These are phyloP conservation scores for Oxycera nigricornis DNA, from an alignment of 2,888 invertebrate genomes.

Conservation along the genomic window DNA sequence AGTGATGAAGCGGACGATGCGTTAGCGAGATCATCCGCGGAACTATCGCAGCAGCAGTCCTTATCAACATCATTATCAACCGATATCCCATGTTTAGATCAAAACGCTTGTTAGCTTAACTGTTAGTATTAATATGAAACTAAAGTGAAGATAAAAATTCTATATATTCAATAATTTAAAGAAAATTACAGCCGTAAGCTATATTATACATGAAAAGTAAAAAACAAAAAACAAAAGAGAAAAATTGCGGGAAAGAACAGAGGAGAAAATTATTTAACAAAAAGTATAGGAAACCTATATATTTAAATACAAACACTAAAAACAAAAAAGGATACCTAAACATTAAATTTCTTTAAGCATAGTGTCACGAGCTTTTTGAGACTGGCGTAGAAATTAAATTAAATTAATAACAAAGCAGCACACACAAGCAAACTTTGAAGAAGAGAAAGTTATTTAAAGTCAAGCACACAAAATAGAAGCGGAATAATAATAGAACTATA, in stretches of 20 bases:
- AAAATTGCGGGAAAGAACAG: slow-evolving; percentile 47
- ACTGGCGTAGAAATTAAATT: slow-evolving; percentile 62
- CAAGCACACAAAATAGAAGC: slow-evolving; percentile 4
- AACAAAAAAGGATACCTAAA: slow-evolving; percentile 46
- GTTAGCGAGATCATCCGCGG: background rate
- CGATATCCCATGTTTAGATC: slow-evolving; percentile 49
- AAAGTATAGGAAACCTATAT: slow-evolving; percentile 45
- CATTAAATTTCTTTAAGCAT: slow-evolving; percentile 48
- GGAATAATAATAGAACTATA: background rate
- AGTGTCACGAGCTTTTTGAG: slow-evolving; percentile 63
- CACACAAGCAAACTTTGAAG: background rate
- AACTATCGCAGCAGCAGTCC: slow-evolving; percentile 48
- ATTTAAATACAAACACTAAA: slow-evolving; percentile 46
- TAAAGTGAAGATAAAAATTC: slow-evolving; percentile 38
- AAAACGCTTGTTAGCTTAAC: slow-evolving; percentile 51
- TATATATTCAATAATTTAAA: slow-evolving; percentile 37
- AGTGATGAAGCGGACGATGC: slow-evolving; percentile 20
- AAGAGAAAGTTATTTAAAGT: slow-evolving; percentile 9
- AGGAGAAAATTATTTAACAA: slow-evolving; percentile 49
- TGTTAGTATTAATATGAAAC: slow-evolving; percentile 46
- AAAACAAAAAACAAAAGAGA: background rate
- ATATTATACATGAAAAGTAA: slow-evolving; percentile 37
- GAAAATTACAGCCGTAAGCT: slow-evolving; percentile 14
- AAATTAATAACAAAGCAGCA: slow-evolving; percentile 45
- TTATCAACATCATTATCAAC: slow-evolving; percentile 51